Base-by-base conservation (phyloP, 1,140 invertebrate species). In the Holotrichia oblita region DNA sequence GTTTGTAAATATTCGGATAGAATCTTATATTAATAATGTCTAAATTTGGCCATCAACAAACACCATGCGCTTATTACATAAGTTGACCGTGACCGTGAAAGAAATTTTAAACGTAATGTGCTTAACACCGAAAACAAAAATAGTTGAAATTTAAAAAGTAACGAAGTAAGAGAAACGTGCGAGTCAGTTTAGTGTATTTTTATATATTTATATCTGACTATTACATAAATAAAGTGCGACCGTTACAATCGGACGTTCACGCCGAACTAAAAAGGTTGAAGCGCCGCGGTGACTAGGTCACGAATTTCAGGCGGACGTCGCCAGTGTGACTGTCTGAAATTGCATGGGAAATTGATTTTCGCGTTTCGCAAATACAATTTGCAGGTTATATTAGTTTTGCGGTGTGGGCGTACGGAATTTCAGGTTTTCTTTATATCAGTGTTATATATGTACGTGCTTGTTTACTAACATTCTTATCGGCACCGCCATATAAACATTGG, bases 71-170 rank as follows among this genome's bases (percentile, higher is more conserved):
- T 41, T 10, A 22, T 74, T 48, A 84, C 3, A 81, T 76, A 77
- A 86, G 1, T 80, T 89, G 88, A 17, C 81, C 82, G 82, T 92
- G 89, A 78, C 87, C 80, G 85, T 94, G 89, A 48, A 42, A 74
- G n/a, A 9, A 74, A 41, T 17, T 55, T 17, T 17, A n/a, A 55
- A 2, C 12, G 48, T 55, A 17, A 55, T 17, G 14, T 17, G 14
- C 9, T 55, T 55, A 17, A 14, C n/a, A 17, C n/a, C 48, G 48
- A 55, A 55, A 55, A 12, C 48, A 17, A n/a, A 44, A 34, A 55
- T 6, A n/a, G 44, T 0, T 6, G 2, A n/a, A 34, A 55, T 17
- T 3, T 2, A 55, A 55, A 55, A 55, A 17, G 48, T 17, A 55
- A 17, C 48, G 14, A 17, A 17, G 6, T 6, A 55, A 10, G 17